A percentile compares a stretch with the other conserved stretches of the same genome.
Evolutionary conservation across 2,888 invertebrate genomes (phyloP).

Genomic region (Esperia sulphurella): DNA sequence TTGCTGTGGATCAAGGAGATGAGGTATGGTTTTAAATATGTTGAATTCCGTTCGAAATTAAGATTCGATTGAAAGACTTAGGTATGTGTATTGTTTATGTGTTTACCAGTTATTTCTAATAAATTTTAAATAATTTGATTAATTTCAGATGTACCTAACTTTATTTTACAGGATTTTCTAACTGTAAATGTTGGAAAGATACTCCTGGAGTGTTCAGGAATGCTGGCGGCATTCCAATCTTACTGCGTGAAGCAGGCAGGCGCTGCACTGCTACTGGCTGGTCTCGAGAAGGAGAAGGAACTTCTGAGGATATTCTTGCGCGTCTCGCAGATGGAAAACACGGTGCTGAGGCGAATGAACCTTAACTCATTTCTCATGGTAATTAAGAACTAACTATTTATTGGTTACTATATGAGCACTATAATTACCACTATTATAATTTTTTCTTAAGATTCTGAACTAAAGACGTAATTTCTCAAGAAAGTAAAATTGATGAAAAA

Average conservation of each 20-base stretch:
- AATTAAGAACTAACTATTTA: conserved; percentile 27
- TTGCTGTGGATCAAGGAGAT: conserved; percentile 88
- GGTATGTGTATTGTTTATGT: no score
- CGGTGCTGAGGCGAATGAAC: conserved; percentile 95
- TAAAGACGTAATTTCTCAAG: no score
- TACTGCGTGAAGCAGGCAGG: conserved; percentile 96
- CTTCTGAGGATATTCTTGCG: conserved; percentile 94
- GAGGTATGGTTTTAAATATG: conserved; percentile 57
- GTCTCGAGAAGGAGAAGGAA: conserved; percentile 96
- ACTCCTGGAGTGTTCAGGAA: conserved; percentile 93
- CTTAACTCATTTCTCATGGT: conserved; percentile 98
- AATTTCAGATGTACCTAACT: no score
- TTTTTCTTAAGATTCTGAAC: no score
- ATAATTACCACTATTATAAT: no score
- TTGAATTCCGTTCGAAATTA: no score
- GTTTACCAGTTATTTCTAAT: no score
- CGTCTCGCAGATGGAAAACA: conserved; percentile 98
- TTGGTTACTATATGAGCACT: neutral
- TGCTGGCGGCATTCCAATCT: conserved; percentile 96
- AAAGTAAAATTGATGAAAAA: no score
- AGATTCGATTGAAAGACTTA: no score
- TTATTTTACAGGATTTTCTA: conserved; percentile 81
- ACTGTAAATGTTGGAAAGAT: conserved; percentile 95
- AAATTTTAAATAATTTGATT: no score
- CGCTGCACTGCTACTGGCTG: conserved; percentile 91